Base-by-base conservation (phyloP, 2,888 invertebrate genomes). In the Nemotelus pantherinus region DNA sequence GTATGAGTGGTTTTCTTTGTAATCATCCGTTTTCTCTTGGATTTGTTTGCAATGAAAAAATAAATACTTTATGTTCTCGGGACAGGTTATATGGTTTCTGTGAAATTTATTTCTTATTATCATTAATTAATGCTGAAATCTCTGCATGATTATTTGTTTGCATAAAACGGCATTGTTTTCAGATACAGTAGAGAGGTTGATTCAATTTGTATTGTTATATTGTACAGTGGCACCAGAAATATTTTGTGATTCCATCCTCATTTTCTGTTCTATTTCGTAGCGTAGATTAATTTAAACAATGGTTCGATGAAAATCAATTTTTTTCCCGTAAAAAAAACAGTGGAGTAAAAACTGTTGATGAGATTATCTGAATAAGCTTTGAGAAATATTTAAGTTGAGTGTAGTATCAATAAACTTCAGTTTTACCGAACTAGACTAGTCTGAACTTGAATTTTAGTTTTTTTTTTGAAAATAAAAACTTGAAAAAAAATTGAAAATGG, bases 41-140 rank as follows among this genome's bases (percentile, higher is more conserved):
- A 55, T 64, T 57, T 58, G 57, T 78, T 77, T 79, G 77, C 71
- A 78, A 78, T 80, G 72, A 77, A 79, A 78, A 72, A 75, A 80
- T 80, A 78, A 76, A 74, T 74, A 60, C 45, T 70, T 67, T 67
- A 55, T n/a, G 55, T 50, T 70, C 44, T 55, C 53, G 70, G 70
- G 70, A 70, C 55, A 53, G 60, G 48, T 60, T 53, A 45, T 53
- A 10, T 68, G 25, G 25, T 71, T 43, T 44, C 25, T 5, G 7
- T 68, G 68, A 39, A 2, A 25, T 25, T 25, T 25, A 25, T 25
- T n/a, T 25, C 39, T 72, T 63, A 43, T 47, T 25, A 39, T 53
- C 63, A 74, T 74, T 47, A 44, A 50, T 74, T 60, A 60, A 48
- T 74, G 63, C 48, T 74, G 74, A 63, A 74, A 74, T 55, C 53